phyloP scores from a whole-genome alignment of 1,140 invertebrate genomes.

The Asbolus verrucosus region DNA sequence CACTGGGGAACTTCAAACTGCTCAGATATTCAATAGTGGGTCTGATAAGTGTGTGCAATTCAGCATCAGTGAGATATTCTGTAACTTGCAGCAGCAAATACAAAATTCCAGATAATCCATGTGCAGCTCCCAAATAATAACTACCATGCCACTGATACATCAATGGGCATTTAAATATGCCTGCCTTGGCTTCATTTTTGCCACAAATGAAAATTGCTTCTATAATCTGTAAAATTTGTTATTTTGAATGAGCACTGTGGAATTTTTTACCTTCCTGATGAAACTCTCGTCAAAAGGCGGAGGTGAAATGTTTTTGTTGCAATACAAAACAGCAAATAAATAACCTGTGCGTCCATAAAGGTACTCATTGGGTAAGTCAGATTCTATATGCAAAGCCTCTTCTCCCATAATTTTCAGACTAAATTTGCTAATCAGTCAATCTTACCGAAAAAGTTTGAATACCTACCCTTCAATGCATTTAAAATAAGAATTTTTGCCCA shows the following conservation, averaged over 20 bases:
- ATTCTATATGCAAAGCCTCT: constrained; percentile 66
- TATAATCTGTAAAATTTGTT: constrained; percentile 69
- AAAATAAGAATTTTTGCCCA: constrained; percentile 60
- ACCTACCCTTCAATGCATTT: constrained; percentile 67
- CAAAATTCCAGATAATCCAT: constrained; percentile 88
- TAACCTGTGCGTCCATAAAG: constrained; percentile 89
- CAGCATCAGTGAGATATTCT: constrained; percentile 64
- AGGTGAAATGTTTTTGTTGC: constrained; percentile 72
- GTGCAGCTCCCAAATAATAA: constrained; percentile 88
- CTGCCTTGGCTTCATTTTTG: constrained; percentile 67
- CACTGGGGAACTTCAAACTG: constrained; percentile 74
- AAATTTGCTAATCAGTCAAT: no score
- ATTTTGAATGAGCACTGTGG: constrained; percentile 4
- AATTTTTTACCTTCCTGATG: constrained; percentile 66
- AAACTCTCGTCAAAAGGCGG: constrained; percentile 65
- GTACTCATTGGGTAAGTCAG: constrained; percentile 81
- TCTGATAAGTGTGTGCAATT: constrained; percentile 69
- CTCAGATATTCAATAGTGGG: constrained; percentile 77
- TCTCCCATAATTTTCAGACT: constrained; percentile 62
- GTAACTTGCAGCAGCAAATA: constrained; percentile 83
- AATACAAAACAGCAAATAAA: constrained; percentile 81
- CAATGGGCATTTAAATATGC: constrained; percentile 72
- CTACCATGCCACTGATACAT: constrained; percentile 91
- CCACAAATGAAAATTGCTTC: constrained; percentile 76
- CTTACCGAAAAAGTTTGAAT: no score